Evolutionary conservation across 2,888 invertebrate species (phyloP), one percentile per base, ranked within the genome.

Genomic region (Thera britannica): DNA sequence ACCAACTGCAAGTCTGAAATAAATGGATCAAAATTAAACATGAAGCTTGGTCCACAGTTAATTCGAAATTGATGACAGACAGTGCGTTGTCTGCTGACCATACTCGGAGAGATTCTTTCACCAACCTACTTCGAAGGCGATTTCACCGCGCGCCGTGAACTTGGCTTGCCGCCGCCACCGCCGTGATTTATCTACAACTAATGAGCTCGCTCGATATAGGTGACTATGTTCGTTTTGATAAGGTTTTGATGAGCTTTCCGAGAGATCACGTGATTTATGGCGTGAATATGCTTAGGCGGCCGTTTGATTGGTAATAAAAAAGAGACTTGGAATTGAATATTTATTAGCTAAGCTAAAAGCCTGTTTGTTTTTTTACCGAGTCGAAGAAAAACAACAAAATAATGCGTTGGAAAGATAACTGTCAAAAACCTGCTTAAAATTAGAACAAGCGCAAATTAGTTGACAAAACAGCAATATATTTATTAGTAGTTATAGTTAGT

Each of bases 41-140:
- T 7, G 7, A 41, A 3, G 7, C 41, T 41, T 7, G 41, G 6
- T 41, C 41, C 3, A 41, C 41, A 6, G 7, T 41, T 41, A 41
- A 9, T 46, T 46, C 6, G 8, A 59, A 46, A 59, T 12, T n/a
- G n/a, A 59, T 2, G 9, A 11, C 23, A 2, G 23, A 38, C n/a
- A 62, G 56, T 34, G 8, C 23, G 57, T 64, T 54, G 36, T 58
- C 66, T 88, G 88, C 87, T 66, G 77, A 83, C 90, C 74, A 81
- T 89, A 86, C 86, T 44, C 78, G 83, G 85, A 85, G 88, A 91
- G 89, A 92, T 90, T 93, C 93, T 93, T 93, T 93, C 93, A 84
- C 90, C 90, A 92, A 92, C 93, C 93, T 87, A 93, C 93, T 93
- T 93, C 90, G 88, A 80, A 80, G 80, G 83, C 81, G 92, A 91